A percentile compares a stretch with the other conserved stretches of the same genome.
Conservation (phyloP, 2,888 invertebrate genomes). For the Cotesia congregata region DNA sequence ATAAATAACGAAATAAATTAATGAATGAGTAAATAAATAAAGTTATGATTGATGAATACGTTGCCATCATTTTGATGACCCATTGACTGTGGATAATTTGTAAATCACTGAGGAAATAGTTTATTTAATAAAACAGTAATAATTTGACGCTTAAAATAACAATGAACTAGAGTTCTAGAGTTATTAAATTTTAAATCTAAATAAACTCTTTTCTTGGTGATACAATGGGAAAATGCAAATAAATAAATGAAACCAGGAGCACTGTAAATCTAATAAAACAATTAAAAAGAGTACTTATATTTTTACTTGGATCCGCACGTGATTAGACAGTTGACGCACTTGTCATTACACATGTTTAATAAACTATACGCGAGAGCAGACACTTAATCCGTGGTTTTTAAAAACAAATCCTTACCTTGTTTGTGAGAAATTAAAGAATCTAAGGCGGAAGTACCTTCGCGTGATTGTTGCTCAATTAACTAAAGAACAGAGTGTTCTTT, state of each 20-base stretch:
- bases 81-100: background rate
- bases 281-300: constrained; percentile 23
- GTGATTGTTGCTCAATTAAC: constrained; percentile 23
- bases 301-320: constrained; percentile 37
- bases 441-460: constrained; percentile 15
- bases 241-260: background rate
- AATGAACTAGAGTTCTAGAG: background rate
- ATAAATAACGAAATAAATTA: too few species aligned
- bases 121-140: background rate
- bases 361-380: background rate
- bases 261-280: background rate
- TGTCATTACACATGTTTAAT: constrained; percentile 4
- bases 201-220: background rate
- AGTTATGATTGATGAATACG: background rate
- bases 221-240: background rate
- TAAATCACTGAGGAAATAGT: background rate
- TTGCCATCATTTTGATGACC: background rate
- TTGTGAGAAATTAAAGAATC: background rate
- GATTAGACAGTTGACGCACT: constrained; percentile 31
- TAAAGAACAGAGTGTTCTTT: constrained; percentile 7
- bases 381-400: background rate
- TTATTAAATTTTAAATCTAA: background rate
- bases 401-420: background rate
- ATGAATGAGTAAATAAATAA: background rate
- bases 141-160: background rate